phyloP scores from a whole-genome alignment of 2,797 vertebrate genomes.

The Spinibarbus caldwelli region DNA sequence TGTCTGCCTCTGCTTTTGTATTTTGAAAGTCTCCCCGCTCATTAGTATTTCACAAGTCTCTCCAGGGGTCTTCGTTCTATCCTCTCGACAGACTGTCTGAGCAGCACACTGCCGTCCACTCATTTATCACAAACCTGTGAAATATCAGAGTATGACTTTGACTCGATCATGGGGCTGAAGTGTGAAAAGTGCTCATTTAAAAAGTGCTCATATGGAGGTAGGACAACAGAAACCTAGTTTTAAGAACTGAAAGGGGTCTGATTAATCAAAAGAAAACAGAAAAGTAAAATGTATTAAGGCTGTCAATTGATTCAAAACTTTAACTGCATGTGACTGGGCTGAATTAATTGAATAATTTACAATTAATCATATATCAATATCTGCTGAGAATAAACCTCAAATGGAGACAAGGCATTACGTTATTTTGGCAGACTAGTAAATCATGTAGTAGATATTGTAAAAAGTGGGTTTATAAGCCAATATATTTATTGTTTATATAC shows the following conservation, averaged over 20 bases:
- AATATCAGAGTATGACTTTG: constrained; percentile 4
- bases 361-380: background rate
- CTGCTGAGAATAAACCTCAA: background rate
- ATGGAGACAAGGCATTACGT: background rate
- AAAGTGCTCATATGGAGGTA: constrained; percentile 1
- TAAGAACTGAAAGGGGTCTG: background rate
- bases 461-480: background rate
- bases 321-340: background rate
- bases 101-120: constrained; percentile 19
- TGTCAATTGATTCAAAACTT: background rate
- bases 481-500: background rate
- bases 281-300: background rate
- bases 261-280: background rate
- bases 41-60: constrained; percentile 46
- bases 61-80: constrained; percentile 22
- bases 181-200: constrained; percentile 21
- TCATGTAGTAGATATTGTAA: background rate
- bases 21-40: constrained; percentile 41
- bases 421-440: background rate
- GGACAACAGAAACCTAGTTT: background rate
- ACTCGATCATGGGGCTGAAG: background rate
- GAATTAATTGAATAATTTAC: background rate
- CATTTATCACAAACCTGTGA: constrained; percentile 35
- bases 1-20: constrained; percentile 21
- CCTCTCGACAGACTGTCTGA: constrained; percentile 33